Evolutionary conservation across 2,113 vertebrate genomes (phyloP).

Genomic region (Ovibos moschatus): DNA sequence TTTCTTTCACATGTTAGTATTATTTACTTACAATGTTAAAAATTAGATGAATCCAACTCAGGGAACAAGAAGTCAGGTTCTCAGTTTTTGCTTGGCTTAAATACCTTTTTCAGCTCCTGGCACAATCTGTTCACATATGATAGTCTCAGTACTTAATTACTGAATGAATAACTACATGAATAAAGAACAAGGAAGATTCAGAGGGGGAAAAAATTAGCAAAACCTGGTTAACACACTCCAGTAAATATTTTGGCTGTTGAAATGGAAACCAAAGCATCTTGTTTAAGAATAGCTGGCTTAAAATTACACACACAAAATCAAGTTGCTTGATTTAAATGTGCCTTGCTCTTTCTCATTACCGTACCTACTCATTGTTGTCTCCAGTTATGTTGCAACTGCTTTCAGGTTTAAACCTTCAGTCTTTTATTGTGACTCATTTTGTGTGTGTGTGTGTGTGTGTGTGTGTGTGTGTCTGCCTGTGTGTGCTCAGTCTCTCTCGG

Average conservation of each 20-base stretch:
- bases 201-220: neutral
- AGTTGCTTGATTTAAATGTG: neutral
- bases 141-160: neutral
- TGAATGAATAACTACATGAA: conserved; percentile 7
- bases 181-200: conserved; percentile 7
- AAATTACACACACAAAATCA: neutral
- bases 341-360: neutral
- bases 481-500: neutral
- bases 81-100: neutral
- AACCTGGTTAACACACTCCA: neutral
- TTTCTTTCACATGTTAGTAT: neutral
- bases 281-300: neutral
- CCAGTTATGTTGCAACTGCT: neutral
- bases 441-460: neutral
- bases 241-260: conserved; percentile 26
- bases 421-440: neutral
- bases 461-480: neutral
- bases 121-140: neutral
- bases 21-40: neutral
- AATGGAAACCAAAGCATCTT: conserved; percentile 7
- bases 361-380: neutral
- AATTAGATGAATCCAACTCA: neutral
- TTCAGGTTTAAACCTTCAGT: neutral
- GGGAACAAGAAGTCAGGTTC: neutral
- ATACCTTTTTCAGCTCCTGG: neutral